These are phyloP conservation scores for Nebria salina DNA, from an alignment of 2,888 invertebrate genomes.

Conservation along the genomic window DNA sequence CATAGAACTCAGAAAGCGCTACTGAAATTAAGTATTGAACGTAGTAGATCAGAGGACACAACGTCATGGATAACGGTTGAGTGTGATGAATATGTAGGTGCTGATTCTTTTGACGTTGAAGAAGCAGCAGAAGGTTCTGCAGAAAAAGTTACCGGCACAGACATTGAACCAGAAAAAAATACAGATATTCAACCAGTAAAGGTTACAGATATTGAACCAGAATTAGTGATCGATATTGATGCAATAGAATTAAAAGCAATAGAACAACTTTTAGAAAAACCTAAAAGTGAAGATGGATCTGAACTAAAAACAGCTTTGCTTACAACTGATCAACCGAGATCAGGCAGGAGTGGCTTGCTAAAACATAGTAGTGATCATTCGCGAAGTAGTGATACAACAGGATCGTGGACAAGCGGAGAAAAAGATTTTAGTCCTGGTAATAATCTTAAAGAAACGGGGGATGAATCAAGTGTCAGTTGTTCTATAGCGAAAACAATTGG, in stretches of 20 bases:
- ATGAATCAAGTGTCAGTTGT: constrained; percentile 80
- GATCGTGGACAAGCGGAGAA: constrained; percentile 83
- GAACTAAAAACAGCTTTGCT: constrained; percentile 51
- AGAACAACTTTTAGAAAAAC: constrained; percentile 35
- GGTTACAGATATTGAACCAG: constrained; percentile 32
- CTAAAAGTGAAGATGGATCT: constrained; percentile 48
- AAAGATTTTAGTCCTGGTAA: constrained; percentile 72
- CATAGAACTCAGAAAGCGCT: constrained; percentile 63
- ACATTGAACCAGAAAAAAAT: constrained; percentile 15
- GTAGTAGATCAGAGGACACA: constrained; percentile 74
- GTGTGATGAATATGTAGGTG: constrained; percentile 73
- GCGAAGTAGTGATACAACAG: constrained; percentile 78
- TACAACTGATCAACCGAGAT: constrained; percentile 64
- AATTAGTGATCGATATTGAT: neutral
- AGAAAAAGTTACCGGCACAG: constrained; percentile 52
- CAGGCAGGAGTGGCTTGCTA: constrained; percentile 65
- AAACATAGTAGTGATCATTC: constrained; percentile 80
- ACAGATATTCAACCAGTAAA: constrained; percentile 39
- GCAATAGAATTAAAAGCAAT: constrained; percentile 16
- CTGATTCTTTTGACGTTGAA: constrained; percentile 69
- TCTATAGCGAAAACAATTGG: constrained; percentile 83
- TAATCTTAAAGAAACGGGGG: constrained; percentile 71
- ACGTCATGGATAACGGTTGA: constrained; percentile 75
- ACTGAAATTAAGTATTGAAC: constrained; percentile 62
- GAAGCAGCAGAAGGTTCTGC: constrained; percentile 56